Base-by-base conservation (phyloP, 2,113 vertebrate genomes). In the Donacobius atricapilla region DNA sequence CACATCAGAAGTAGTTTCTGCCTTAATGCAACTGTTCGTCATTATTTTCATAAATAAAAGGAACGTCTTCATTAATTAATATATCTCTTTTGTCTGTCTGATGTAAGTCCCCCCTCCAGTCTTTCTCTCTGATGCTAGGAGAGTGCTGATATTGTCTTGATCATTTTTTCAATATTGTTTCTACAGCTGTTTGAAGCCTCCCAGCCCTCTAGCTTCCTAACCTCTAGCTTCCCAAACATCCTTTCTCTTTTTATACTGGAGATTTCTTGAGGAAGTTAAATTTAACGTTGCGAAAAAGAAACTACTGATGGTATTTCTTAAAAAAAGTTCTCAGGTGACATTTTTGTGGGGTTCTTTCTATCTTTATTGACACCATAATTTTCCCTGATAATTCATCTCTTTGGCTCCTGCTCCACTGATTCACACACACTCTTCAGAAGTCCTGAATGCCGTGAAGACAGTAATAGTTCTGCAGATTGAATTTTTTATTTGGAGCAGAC, bases 261-360 rank as follows among this genome's bases (percentile, higher is more conserved):
- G 11, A 9, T 6, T 17, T 60, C 15, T 61, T 39, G 40, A 51
- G 24, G 15, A 69, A 82, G 6, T 45, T 58, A 72, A 88, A 64
- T 39, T 28, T 79, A 81, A 37, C 8, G 16, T 31, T 54, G 11
- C 0, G 1, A 27, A 28, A 86, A 81, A n/a, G 7, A 57, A 35
- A 33, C 0, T 6, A 40, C 9, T n/a, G 25, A 40, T 21, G 5
- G 1, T 27, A 16, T 44, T 31, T 53, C 57, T 39, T 21, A 4
- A 12, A 2, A 3, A 83, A 33, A 19, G 2, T 30, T 63, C 10
- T 42, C 12, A 20, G 4, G 22, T 76, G 18, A 22, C 3, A 31
- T 17, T 68, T 73, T 35, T 58, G 0, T 7, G 5, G 6, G 4
- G 4, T 22, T 21, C 44, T 42, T 72, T 53, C 14, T 6, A 7